Percentiles rank a stretch among this genome's conserved stretches.
Evolutionary conservation across 2,113 vertebrate species (phyloP).

Genomic region (Propithecus coquereli): DNA sequence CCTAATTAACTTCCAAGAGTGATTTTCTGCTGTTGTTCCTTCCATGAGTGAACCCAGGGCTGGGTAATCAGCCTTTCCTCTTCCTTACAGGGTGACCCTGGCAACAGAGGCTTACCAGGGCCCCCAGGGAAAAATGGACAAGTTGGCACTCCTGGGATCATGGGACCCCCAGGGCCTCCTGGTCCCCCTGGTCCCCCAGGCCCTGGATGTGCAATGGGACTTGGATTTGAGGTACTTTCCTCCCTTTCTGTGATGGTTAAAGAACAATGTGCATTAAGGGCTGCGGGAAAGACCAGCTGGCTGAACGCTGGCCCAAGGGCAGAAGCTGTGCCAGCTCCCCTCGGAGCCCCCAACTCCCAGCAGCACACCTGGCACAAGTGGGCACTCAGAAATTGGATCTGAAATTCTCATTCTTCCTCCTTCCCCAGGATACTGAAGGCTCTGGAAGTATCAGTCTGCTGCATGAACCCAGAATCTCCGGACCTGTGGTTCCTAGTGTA

Average conservation of each 20-base stretch:
- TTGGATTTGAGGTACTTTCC: constrained; percentile 87
- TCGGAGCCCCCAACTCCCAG: neutral
- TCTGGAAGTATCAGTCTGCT: constrained; percentile 81
- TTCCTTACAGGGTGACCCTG: constrained; percentile 88
- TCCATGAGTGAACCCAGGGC: neutral
- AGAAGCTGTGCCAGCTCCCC: neutral
- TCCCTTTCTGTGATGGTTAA: neutral
- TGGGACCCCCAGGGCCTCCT: constrained; percentile 85
- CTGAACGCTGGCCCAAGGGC: rapidly evolving
- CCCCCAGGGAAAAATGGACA: constrained; percentile 85
- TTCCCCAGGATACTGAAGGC: constrained; percentile 89
- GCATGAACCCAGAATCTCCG: constrained; percentile 51
- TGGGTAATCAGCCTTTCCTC: neutral
- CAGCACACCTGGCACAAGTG: neutral
- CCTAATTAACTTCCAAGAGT: neutral
- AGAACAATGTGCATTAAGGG: rapidly evolving
- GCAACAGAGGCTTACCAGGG: constrained; percentile 86
- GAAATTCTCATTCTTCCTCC: constrained; percentile 43
- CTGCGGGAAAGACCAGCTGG: neutral
- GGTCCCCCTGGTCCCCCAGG: constrained; percentile 89
- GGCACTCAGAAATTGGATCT: neutral
- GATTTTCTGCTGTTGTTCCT: neutral
- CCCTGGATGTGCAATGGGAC: constrained; percentile 77
- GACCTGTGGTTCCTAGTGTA: constrained; percentile 82
- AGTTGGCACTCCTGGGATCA: constrained; percentile 84